Conservation (phyloP, 2,113 vertebrate species). For the Hippopotamus amphibius region DNA sequence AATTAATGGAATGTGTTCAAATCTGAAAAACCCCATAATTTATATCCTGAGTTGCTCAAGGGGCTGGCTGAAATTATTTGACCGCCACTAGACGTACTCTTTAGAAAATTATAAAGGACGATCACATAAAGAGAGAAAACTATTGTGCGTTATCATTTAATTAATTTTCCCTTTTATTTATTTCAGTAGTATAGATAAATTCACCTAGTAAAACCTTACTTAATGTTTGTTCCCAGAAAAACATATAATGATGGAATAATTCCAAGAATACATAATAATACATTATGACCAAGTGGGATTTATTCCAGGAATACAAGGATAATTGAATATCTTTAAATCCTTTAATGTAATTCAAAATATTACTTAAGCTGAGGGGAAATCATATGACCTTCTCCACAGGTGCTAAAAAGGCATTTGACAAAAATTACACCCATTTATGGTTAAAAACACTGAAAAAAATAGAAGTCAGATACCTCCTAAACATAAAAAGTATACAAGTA, state of each 20-base stretch:
- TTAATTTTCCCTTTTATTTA: not conserved
- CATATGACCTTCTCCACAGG: not conserved
- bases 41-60: not conserved
- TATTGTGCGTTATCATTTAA: not conserved
- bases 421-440: not conserved
- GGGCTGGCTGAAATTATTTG: not conserved
- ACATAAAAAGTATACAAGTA: not conserved
- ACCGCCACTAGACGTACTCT: not conserved
- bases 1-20: not conserved
- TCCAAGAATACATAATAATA: not conserved
- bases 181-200: not conserved
- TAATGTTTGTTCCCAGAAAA: not conserved
- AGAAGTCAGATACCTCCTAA: not conserved
- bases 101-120: not conserved
- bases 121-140: not conserved
- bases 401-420: not conserved
- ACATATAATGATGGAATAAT: not conserved
- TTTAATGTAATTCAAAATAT: not conserved
- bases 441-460: not conserved
- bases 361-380: not conserved
- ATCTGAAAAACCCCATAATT: not conserved
- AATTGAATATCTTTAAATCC: not conserved
- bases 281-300: not conserved
- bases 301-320: not conserved
- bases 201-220: not conserved